Evolutionary conservation across 2,113 vertebrate species (phyloP).

Genomic region (Turdus rufiventris): DNA sequence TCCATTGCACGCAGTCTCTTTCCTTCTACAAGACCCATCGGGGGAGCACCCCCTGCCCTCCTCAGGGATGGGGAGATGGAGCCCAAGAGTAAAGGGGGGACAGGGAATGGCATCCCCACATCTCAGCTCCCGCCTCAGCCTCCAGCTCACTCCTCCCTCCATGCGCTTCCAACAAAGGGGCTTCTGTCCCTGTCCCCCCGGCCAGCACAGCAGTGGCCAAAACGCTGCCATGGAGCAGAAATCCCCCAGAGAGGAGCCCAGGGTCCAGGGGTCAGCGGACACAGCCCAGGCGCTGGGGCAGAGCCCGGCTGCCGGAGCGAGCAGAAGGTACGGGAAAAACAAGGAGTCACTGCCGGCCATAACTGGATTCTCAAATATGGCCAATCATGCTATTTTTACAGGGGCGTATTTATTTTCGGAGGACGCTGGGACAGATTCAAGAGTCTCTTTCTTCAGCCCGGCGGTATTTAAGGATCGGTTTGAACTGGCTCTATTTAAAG

Average conservation of each 20-base stretch:
- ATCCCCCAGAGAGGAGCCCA: not conserved
- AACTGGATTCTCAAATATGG: conserved; percentile 16
- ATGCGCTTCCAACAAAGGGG: not conserved
- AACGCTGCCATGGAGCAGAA: not conserved
- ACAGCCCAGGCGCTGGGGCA: not conserved
- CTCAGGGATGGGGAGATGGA: accelerated
- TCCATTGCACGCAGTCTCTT: not conserved
- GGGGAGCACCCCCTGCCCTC: not conserved
- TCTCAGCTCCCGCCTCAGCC: not conserved
- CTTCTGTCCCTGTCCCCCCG: not conserved
- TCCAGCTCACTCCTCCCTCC: not conserved
- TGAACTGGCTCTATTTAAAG: conserved; percentile 45
- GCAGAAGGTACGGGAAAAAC: not conserved
- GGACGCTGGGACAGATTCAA: conserved; percentile 1
- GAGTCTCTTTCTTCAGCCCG: conserved; percentile 18
- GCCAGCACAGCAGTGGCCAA: accelerated
- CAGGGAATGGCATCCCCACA: not conserved
- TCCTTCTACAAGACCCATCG: accelerated
- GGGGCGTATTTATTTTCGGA: conserved; percentile 40
- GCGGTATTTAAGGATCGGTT: not conserved
- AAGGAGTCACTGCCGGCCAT: not conserved
- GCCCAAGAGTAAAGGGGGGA: accelerated
- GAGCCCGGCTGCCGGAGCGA: not conserved
- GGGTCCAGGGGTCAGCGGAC: not conserved
- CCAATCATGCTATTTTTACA: conserved; percentile 37